Base-by-base conservation (phyloP, 2,113 vertebrate genomes). In the Caranx melampygus region DNA sequence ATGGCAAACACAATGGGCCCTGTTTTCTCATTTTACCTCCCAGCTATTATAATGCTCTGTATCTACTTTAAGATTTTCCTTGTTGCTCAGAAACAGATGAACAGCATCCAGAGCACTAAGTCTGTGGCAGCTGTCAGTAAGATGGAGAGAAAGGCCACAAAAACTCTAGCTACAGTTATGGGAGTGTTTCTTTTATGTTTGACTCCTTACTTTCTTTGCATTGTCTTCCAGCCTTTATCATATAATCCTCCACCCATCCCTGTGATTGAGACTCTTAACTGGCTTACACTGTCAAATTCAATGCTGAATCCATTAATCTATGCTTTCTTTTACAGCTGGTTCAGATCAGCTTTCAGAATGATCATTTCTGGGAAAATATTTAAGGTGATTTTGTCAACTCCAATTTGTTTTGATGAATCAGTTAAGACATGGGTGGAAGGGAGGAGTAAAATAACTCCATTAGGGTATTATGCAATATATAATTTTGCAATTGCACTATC, bases 21-120 rank as follows among this genome's bases (percentile, higher is more conserved):
- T 31, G 34, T 88, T 55, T 64, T 89, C 11, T 78, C 81, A 4
- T 89, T 89, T 67, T 87, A 82, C n/a, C 35, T 89, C 2, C 87
- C 87, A 8, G 82, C 63, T 0, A 42, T 71, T 20, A n/a, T 83
- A 15, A 81, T 86, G 74, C 26, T 86, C 3, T 60, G 69, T 42
- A 72, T 89, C 20, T 84, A 86, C 21, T 14, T 88, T 0, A 88
- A 83, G 20, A 86, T 88, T 44, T 81, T 81, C 21, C 52, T 64
- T 51, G 83, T 88, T 3, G 87, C 80, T 15, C 59, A 63, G 7
- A 87, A 8, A 45, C 87, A 89, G 47, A 78, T 34, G 2, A 31
- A 26, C 26, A 37, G 63, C 67, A 84, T 89, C 59, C 81, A 79
- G 66, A 69, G 20, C 34, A 54, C 55, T 31, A 75, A 62, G 26